Evolutionary conservation across 1,140 invertebrate genomes (phyloP).

Genomic region (Amyelois transitella): DNA sequence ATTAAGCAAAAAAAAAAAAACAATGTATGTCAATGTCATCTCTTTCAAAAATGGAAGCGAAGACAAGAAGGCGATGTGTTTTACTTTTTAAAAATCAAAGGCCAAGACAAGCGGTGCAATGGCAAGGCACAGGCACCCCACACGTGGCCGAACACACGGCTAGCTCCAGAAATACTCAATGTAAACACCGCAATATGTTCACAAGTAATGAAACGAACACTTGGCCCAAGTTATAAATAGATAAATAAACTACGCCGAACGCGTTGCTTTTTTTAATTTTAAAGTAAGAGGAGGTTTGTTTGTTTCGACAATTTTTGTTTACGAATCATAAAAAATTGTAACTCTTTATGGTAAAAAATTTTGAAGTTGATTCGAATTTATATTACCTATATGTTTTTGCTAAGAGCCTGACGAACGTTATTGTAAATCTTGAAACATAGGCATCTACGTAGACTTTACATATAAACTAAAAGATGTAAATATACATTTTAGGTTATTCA

Average conservation of each 20-base stretch:
- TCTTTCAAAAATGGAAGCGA: not conserved
- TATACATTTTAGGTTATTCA: not conserved
- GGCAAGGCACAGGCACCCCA: constrained; percentile 25
- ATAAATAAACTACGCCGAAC: constrained; percentile 43
- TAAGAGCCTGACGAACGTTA: no score
- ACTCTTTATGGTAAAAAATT: not conserved
- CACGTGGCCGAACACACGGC: constrained; percentile 59
- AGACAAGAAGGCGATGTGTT: not conserved
- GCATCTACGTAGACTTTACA: not conserved
- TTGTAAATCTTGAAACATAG: not conserved
- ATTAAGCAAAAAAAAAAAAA: no score
- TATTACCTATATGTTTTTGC: no score
- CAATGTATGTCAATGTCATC: no score
- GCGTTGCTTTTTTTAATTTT: constrained; percentile 15
- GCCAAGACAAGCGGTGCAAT: constrained; percentile 12
- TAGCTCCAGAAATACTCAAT: constrained; percentile 62
- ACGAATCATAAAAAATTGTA: not conserved
- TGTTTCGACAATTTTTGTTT: constrained; percentile 14
- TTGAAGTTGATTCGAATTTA: no score
- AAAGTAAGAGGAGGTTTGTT: constrained; percentile 13
- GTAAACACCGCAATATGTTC: constrained; percentile 68
- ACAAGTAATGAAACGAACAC: constrained; percentile 59
- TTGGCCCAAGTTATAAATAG: constrained; percentile 63
- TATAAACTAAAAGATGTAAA: not conserved
- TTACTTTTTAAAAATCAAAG: constrained; percentile 13